Evolutionary conservation across 2,113 vertebrate genomes (phyloP), one percentile per base, ranked within the genome.

Genomic region (Stigmatopora argus): DNA sequence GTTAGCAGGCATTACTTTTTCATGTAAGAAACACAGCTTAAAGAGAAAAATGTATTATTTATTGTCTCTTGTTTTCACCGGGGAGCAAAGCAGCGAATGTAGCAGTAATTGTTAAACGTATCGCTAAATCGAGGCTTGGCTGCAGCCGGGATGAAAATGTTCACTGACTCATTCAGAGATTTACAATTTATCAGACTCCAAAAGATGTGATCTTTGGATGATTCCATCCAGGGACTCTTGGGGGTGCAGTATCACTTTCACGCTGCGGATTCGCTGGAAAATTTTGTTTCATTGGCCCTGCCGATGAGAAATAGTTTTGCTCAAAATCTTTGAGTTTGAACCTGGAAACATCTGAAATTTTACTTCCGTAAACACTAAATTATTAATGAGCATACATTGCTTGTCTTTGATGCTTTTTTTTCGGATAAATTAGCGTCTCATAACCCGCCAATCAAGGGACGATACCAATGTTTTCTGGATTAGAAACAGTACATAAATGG

Each of bases 41-140:
- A 84, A 80, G 80, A 84, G 83, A 59, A 64, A 55, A 83, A 89
- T 90, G 78, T 86, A 88, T 91, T 89, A 90, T 89, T 91, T 79
- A 89, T 81, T 71, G 72, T 80, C 71, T 85, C 70, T 77, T 86
- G 77, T 84, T 82, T 82, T 79, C 66, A 69, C 65, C 77, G 14
- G 41, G 71, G 71, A 83, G 60, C 41, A 57, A 64, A 65, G 74
- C 65, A 69, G 65, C 53, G 68, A 81, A 73, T 59, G 74, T 35
- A 70, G 53, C 31, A 57, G 64, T 72, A 47, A 59, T 66, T 1
- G 21, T 69, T 67, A 45, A 35, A 58, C 81, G 46, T 44, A 26
- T 48, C 13, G 17, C 8, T 31, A 21, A 44, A 7, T 46, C 19
- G 18, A 23, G 41, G 3, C 12, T 63, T 63, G 19, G 31, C 52